These are phyloP conservation scores for Atopsyche davidsoni DNA, from an alignment of 1,140 invertebrate genomes.

Conservation along the genomic window DNA sequence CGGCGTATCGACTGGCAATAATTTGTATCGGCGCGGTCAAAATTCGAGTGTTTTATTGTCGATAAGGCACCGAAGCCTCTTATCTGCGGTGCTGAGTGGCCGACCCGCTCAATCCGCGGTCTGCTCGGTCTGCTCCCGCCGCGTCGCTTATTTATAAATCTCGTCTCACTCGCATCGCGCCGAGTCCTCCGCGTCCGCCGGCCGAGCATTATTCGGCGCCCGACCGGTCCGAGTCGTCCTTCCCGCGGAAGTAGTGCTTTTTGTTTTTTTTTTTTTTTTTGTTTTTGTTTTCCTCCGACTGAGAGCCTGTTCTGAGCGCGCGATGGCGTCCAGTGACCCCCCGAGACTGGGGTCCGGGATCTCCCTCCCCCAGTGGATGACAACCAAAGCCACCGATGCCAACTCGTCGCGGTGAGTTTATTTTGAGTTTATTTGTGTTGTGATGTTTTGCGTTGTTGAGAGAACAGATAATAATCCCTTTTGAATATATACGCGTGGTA, in stretches of 20 bases:
- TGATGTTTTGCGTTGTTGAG: too few relatives aligned
- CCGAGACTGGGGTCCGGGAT: constrained; percentile 16
- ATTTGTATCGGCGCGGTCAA: too few relatives aligned
- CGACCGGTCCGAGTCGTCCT: not conserved
- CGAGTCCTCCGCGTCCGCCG: not conserved
- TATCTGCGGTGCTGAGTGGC: too few relatives aligned
- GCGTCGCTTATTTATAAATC: not conserved
- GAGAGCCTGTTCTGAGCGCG: not conserved
- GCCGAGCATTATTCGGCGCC: not conserved
- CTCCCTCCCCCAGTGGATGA: constrained; percentile 29
- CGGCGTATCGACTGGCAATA: too few relatives aligned
- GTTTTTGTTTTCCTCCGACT: not conserved
- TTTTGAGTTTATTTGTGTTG: constrained; percentile 4
- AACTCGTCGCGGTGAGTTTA: constrained; percentile 21
- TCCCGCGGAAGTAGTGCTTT: too few relatives aligned
- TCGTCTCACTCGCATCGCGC: not conserved
- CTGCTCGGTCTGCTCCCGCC: too few relatives aligned
- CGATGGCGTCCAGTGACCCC: constrained; percentile 23
- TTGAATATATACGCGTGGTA: too few relatives aligned
- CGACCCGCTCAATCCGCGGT: too few relatives aligned
- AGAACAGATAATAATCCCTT: too few relatives aligned
- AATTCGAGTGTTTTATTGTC: too few relatives aligned
- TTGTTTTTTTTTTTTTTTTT: not conserved
- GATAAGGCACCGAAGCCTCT: too few relatives aligned
- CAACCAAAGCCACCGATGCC: constrained; percentile 16